These are phyloP conservation scores for Craniophora ligustri DNA, from an alignment of 2,888 invertebrate genomes.

Conservation along the genomic window DNA sequence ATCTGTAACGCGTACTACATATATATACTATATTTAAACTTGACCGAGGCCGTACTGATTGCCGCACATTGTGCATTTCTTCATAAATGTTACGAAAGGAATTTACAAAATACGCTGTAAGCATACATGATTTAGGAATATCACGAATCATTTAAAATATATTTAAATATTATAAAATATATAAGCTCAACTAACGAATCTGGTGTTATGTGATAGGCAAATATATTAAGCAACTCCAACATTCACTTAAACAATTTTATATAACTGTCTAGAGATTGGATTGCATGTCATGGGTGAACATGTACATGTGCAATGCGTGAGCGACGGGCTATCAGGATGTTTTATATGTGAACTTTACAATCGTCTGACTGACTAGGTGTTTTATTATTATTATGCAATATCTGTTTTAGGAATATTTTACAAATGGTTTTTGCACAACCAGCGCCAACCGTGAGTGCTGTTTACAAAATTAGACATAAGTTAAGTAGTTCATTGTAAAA, in stretches of 20 bases:
- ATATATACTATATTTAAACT: constrained; percentile 35
- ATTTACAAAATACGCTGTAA: constrained; percentile 22
- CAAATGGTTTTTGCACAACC: constrained; percentile 30
- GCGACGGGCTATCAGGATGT: too few species aligned
- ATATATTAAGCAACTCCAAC: constrained; percentile 54
- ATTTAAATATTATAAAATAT: constrained; percentile 30
- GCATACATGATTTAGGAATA: constrained; percentile 7
- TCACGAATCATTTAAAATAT: constrained; percentile 15
- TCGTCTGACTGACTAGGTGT: too few species aligned
- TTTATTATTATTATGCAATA: constrained; percentile 19
- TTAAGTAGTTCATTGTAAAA: constrained; percentile 35
- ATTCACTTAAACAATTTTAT: constrained; percentile 54
- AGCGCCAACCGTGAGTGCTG: constrained; percentile 15
- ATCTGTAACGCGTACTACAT: constrained; percentile 15
- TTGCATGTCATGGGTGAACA: constrained; percentile 26
- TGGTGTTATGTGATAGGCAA: constrained; percentile 53
- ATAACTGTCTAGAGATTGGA: constrained; percentile 42
- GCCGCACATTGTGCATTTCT: constrained; percentile 28
- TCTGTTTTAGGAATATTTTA: constrained; percentile 13
- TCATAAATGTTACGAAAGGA: constrained; percentile 32
- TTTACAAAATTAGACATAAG: constrained; percentile 26
- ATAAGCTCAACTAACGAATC: constrained; percentile 41
- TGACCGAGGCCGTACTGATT: constrained; percentile 52
- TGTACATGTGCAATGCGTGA: constrained; percentile 14
- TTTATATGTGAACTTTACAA: too few species aligned